Conservation (phyloP, 2,113 vertebrate species). For the Benitochromis conjunctus region DNA sequence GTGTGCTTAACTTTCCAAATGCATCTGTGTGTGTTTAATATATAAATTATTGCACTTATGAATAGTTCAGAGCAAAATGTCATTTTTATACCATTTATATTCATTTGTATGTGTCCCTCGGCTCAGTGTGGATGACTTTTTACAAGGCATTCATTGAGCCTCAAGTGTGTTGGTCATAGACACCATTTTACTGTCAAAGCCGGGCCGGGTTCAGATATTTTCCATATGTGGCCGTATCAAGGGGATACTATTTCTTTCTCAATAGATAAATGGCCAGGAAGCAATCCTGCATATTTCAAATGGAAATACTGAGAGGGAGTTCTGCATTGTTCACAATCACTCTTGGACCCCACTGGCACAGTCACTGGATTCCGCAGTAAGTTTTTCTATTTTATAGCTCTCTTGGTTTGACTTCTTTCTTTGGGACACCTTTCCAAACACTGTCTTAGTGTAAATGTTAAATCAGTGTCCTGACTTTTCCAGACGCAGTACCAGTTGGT, state of each 20-base stretch:
- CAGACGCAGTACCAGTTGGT: constrained; percentile 74
- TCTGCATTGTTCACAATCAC: constrained; percentile 84
- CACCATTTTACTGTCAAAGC: neutral
- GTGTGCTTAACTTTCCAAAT: neutral
- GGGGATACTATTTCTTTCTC: neutral
- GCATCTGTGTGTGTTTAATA: neutral
- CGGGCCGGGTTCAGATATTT: neutral
- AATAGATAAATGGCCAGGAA: constrained; percentile 79
- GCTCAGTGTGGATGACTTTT: neutral
- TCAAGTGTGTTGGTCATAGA: neutral
- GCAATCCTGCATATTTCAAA: constrained; percentile 80
- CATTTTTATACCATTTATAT: neutral
- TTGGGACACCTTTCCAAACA: neutral
- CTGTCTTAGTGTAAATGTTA: neutral
- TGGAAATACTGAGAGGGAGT: constrained; percentile 66
- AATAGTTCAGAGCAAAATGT: neutral
- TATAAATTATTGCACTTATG: neutral
- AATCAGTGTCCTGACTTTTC: neutral
- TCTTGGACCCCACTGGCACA: constrained; percentile 76
- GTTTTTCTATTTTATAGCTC: constrained; percentile 39
- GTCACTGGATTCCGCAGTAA: constrained; percentile 80
- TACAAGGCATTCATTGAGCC: neutral
- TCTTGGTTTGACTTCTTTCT: neutral
- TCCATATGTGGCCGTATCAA: neutral
- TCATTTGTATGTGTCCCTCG: neutral